A percentile compares a stretch with the other conserved stretches of the same genome.
Conservation (phyloP, 2,888 invertebrate genomes). For the Platerodrilus igneus region DNA sequence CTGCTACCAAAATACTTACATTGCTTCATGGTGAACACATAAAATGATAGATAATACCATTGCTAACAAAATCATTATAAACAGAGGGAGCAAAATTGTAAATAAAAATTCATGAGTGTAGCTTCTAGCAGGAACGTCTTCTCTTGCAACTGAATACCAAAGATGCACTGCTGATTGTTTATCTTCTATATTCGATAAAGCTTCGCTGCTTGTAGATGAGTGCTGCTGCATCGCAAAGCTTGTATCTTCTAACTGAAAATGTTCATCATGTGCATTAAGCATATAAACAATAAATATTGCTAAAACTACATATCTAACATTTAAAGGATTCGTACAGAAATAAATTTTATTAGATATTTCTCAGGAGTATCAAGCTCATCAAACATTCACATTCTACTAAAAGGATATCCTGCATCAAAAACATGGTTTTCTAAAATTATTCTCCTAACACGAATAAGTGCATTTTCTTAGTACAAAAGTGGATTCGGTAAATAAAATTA, state of each 20-base stretch:
- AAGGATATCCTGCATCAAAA: too few species aligned
- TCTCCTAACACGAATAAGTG: too few species aligned
- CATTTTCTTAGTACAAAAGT: too few species aligned
- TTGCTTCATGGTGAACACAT: slow-evolving; percentile 70
- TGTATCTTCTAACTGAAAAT: slow-evolving; percentile 42
- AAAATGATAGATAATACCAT: slow-evolving; percentile 66
- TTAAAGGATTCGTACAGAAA: too few species aligned
- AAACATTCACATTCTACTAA: too few species aligned
- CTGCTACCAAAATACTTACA: slow-evolving; percentile 66
- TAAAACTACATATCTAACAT: neutral
- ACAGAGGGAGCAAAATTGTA: slow-evolving; percentile 65
- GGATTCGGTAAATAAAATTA: too few species aligned
- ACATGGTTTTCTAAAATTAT: too few species aligned
- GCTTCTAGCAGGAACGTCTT: slow-evolving; percentile 62
- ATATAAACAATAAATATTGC: neutral
- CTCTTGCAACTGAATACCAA: slow-evolving; percentile 61
- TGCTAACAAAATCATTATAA: slow-evolving; percentile 62
- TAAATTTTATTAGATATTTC: too few species aligned
- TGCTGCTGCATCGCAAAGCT: slow-evolving; percentile 42
- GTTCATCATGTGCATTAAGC: slow-evolving; percentile 9
- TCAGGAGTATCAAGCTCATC: too few species aligned
- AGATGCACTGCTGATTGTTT: slow-evolving; percentile 47
- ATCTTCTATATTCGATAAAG: slow-evolving; percentile 36
- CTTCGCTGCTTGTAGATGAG: slow-evolving; percentile 42
- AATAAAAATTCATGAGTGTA: slow-evolving; percentile 66